A percentile compares a stretch with the other conserved stretches of the same genome.
These are phyloP conservation scores for Lutjanus erythropterus DNA, from an alignment of 2,113 vertebrate species.

Conservation along the genomic window DNA sequence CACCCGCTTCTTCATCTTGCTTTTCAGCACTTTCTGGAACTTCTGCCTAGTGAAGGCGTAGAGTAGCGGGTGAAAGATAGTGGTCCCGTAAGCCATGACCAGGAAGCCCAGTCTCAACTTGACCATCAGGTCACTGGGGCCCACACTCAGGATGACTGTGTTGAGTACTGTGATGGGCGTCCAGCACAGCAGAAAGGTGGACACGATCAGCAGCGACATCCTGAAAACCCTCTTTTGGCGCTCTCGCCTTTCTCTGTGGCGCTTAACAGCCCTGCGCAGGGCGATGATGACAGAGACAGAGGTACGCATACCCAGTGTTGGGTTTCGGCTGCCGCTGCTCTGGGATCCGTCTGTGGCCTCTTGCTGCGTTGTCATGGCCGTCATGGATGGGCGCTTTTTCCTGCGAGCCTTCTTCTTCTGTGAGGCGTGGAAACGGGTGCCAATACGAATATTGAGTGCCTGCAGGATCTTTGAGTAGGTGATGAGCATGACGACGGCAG, in stretches of 20 bases:
- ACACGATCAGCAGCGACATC: constrained; percentile 98
- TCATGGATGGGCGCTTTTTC: constrained; percentile 93
- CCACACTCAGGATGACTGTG: constrained; percentile 94
- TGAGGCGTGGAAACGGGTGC: constrained; percentile 93
- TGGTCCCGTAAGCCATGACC: constrained; percentile 99
- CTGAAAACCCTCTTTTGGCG: constrained; percentile 96
- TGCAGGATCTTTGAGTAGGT: constrained; percentile 99
- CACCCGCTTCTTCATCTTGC: constrained; percentile 99
- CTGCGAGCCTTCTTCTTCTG: constrained; percentile 95
- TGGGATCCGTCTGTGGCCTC: constrained; percentile 85
- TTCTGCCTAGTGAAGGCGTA: constrained; percentile 99
- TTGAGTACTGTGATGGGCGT: constrained; percentile 98
- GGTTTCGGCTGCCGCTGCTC: constrained; percentile 89
- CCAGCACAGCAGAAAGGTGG: constrained; percentile 98
- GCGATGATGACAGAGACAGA: constrained; percentile 98
- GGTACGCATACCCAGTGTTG: constrained; percentile 94
- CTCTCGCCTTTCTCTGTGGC: constrained; percentile 96
- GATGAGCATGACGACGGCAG: constrained; percentile 95
- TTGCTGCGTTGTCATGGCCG: constrained; percentile 91
- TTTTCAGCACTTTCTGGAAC: constrained; percentile 98
- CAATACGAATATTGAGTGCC: constrained; percentile 97
- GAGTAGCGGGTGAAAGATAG: constrained; percentile 96
- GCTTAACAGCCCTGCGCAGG: constrained; percentile 94
- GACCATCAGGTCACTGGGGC: constrained; percentile 94
- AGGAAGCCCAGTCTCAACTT: constrained; percentile 96